Evolutionary conservation across 1,140 invertebrate genomes (phyloP), one percentile per base, ranked within the genome.

Genomic region (Hypothenemus hampei): DNA sequence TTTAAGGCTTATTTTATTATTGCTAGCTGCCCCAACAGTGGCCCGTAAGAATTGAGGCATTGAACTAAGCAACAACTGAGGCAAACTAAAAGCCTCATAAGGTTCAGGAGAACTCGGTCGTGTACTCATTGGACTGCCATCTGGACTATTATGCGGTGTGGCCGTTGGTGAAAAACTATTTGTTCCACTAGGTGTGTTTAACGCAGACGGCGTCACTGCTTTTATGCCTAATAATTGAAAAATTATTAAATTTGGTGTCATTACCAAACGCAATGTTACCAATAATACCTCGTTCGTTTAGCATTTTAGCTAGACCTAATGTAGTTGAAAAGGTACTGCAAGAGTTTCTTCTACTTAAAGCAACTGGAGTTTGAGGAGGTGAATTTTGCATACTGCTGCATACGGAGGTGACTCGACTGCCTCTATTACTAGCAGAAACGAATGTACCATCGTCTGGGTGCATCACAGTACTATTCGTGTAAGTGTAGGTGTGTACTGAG

Each of bases 391-490:
- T 67, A 44, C 75, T 74, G 1, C 69, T 68, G 59, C 70, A 71
- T 4, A 69, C 65, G 0, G 72, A 73, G 13, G 67, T 64, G 59
- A 75, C 69, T 24, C 71, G 61, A 61, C 66, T 61, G 23, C 69
- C 69, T 69, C 75, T 72, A 23, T 77, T 74, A 62, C 75, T 79
- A 50, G 73, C 73, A 19, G 75, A 80, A 60, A 82, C 78, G 57
- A 78, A 79, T 21, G 79, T 81, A 21, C 87, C 89, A 64, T 87
- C 82, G 66, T 91, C 88, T 2, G 91, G 91, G 76, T 94, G 91
- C 69, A 91, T 78, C 5, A 95, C 88, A 39, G 85, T 92, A 62
- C 90, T 93, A 62, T 90, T 93, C 0, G 92, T 95, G 61, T 81
- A 89, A 0, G 92, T 95, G 67, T 90, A 94, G 8, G 92, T 78